Evolutionary conservation across 2,888 invertebrate species (phyloP), one percentile per base, ranked within the genome.

Genomic region (Perizoma flavofasciatum): DNA sequence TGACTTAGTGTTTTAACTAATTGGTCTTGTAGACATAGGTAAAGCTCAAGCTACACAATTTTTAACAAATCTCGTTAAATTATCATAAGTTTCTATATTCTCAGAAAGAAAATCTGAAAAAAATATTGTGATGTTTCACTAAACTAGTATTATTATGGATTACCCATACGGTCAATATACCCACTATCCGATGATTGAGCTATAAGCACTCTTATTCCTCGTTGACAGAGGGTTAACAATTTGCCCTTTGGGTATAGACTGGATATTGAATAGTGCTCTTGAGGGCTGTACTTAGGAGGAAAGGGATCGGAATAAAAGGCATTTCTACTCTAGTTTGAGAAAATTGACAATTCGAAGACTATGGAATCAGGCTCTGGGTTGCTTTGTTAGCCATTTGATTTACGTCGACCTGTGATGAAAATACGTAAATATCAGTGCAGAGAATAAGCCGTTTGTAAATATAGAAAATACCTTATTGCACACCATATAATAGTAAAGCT

Each of bases 141-240:
- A 47, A 51, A 58, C 56, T 63, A 50, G 41, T 59, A 60, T 58
- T 59, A 64, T 59, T 47, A 43, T 45, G 44, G 62, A 65, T 64
- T 59, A 52, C 59, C 52, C 39, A 34, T 49, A 52, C 52, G 55
- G 52, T 55, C 59, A 58, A 61, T 59, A 58, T 54, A 60, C 51
- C 49, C 49, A 49, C 58, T 40, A 49, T 40, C 59, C 64, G 59
- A 63, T 67, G 60, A 69, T 68, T 55, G 66, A 62, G 58, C 59
- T 64, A 61, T 68, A 63, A 71, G 68, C 61, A 63, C 64, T 60
- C 56, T 61, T 51, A 63, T 59, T 57, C 47, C 61, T 67, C 64
- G 59, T 66, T 65, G 65, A 62, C 59, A 58, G 47, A 67, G 60
- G 65, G 66, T 59, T 65, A 66, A 62, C 65, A 63, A 67, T 67